A percentile compares a stretch with the other conserved stretches of the same genome.
Evolutionary conservation across 2,797 vertebrate species (phyloP).

Genomic region (Molossus molossus): DNA sequence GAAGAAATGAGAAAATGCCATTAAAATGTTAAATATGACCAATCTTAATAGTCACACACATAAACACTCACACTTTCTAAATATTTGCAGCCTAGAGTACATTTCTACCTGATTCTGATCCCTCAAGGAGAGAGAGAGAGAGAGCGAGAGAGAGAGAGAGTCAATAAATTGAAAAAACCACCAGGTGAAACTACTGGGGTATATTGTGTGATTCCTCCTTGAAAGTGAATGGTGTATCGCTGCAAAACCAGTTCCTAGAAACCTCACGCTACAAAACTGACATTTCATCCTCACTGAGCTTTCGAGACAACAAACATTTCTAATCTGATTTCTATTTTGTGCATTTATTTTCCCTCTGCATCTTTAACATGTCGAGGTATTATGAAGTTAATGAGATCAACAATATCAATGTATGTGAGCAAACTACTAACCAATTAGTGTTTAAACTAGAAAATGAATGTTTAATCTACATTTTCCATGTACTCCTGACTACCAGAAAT

Average conservation of each 20-base stretch:
- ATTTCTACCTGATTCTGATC: neutral
- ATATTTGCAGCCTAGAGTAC: neutral
- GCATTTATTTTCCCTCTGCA: slow-evolving; percentile 69
- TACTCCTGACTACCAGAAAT: slow-evolving; percentile 65
- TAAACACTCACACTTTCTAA: neutral
- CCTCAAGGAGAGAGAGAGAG: neutral
- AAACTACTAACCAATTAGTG: slow-evolving; percentile 77
- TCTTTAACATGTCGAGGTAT: slow-evolving; percentile 70
- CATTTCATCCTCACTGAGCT: slow-evolving; percentile 76
- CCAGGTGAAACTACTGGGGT: slow-evolving; percentile 37
- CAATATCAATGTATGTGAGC: slow-evolving; percentile 67
- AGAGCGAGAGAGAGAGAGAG: neutral
- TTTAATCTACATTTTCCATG: slow-evolving; percentile 69
- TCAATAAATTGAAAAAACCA: slow-evolving; percentile 50
- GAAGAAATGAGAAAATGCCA: neutral
- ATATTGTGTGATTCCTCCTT: slow-evolving; percentile 56
- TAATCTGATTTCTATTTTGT: slow-evolving; percentile 60
- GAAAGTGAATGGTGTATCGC: slow-evolving; percentile 48
- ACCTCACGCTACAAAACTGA: slow-evolving; percentile 45
- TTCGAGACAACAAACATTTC: slow-evolving; percentile 73
- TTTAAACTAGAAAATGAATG: slow-evolving; percentile 63
- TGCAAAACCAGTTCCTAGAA: slow-evolving; percentile 61
- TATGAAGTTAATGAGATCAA: slow-evolving; percentile 76
- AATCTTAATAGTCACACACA: neutral
- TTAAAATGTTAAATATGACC: slow-evolving; percentile 26